Base-by-base conservation (phyloP, 2,113 vertebrate species). In the Dasyurus viverrinus region DNA sequence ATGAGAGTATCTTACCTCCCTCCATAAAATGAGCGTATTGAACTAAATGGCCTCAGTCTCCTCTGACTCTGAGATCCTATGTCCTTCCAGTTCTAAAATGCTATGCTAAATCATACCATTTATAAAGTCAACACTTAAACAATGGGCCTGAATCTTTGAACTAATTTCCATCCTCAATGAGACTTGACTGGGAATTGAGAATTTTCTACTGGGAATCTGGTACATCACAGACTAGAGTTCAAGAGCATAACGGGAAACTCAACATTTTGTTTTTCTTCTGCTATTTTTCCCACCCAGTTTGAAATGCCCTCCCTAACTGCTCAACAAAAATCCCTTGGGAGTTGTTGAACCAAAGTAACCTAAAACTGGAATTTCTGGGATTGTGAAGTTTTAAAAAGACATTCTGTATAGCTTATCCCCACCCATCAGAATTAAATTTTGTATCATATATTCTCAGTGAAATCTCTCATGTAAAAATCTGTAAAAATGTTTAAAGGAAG, bases 291-390 rank as follows among this genome's bases (percentile, higher is more conserved):
- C 53, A 60, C 94, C 68, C 93, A 47, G 19, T 93, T 84, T 94
- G 53, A 96, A 94, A 96, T 90, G 57, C 47, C 89, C 12, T 93
- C 60, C 52, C 90, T 89, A 4, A 46, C 84, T n/a, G 54, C 53
- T 48, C 48, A 54, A 91, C 16, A 68, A 97, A 97, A 95, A 91
- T 76, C 94, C 96, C 95, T 47, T 57, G 94, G 89, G 95, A 97
- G 89, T 52, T 6, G 94, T 0, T 96, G 84, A 96, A 93, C 53
- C 0, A 19, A 92, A 93, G 94, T 96, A 96, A 97, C 94, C 95
- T 96, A 93, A 97, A 93, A 90, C 94, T 95, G 89, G 96, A 95
- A 97, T 97, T 97, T 95, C 90, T 84, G 94, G 42, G 23, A 91
- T 57, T 48, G 14, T 23, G 36, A 54, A 91, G 90, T 92, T 96